A percentile compares a stretch with the other conserved stretches of the same genome.
These are phyloP conservation scores for Teinopalpus imperialis DNA, from an alignment of 2,888 invertebrate genomes.

Conservation along the genomic window DNA sequence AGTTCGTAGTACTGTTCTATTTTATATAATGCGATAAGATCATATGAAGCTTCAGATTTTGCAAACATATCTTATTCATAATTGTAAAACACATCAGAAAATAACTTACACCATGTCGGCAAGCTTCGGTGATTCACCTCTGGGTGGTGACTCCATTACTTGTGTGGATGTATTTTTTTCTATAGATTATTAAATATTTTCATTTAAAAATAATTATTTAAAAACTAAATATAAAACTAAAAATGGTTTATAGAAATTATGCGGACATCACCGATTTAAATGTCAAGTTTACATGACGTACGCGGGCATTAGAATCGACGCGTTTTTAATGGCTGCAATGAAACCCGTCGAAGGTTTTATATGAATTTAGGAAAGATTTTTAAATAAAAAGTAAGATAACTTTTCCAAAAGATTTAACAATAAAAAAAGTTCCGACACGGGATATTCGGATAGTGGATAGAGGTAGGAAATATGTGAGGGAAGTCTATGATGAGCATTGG, in stretches of 20 bases:
- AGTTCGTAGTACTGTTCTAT: no score
- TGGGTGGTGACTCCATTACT: slow-evolving; percentile 55
- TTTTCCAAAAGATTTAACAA: no score
- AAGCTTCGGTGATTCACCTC: slow-evolving; percentile 49
- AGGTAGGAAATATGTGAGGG: no score
- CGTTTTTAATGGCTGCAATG: not conserved
- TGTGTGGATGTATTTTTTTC: not conserved
- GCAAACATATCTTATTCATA: no score
- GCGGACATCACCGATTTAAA: slow-evolving; percentile 21
- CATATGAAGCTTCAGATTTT: no score
- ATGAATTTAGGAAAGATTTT: no score
- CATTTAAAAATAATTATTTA: slow-evolving; percentile 7
- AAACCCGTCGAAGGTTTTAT: slow-evolving; percentile 2
- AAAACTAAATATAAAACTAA: slow-evolving; percentile 8
- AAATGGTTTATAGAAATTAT: slow-evolving; percentile 5
- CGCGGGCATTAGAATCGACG: slow-evolving; percentile 5
- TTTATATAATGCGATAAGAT: no score
- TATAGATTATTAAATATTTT: slow-evolving; percentile 4
- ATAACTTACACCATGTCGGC: slow-evolving; percentile 71
- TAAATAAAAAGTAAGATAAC: no score
- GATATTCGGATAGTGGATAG: no score
- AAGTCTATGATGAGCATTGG: no score
- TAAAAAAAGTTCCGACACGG: no score
- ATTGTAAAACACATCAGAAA: no score
- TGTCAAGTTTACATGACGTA: slow-evolving; percentile 20